Conservation (phyloP, 2,113 vertebrate genomes). For the Oncorhynchus mykiss region DNA sequence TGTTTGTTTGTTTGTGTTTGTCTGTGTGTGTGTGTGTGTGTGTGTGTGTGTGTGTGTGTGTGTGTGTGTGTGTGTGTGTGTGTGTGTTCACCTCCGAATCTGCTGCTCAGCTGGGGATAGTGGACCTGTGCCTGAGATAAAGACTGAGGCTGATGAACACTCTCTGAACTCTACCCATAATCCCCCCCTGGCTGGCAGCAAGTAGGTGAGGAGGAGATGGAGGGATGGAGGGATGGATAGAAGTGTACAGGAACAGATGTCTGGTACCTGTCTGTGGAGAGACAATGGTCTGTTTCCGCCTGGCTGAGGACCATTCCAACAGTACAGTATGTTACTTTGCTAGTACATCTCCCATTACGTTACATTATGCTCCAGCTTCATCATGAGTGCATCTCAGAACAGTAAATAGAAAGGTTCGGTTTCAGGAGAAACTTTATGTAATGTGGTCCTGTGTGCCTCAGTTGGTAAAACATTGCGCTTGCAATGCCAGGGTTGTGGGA, state of each 20-base stretch:
- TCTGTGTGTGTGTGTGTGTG: not conserved
- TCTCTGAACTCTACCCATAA: slow-evolving; percentile 46
- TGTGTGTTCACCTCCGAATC: not conserved
- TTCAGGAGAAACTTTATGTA: not conserved
- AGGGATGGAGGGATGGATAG: not conserved
- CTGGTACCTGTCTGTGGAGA: slow-evolving; percentile 33
- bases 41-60: not conserved
- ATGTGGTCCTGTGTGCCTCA: no score
- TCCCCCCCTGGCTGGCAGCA: slow-evolving; percentile 45
- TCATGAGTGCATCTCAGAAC: slow-evolving; percentile 3
- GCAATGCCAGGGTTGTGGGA: no score
- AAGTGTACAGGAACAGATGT: slow-evolving; percentile 44
- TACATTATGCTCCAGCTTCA: not conserved
- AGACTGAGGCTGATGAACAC: slow-evolving; percentile 35
- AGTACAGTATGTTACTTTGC: slow-evolving; percentile 4
- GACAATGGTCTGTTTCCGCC: not conserved
- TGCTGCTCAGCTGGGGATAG: slow-evolving; percentile 24
- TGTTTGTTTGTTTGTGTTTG: not conserved
- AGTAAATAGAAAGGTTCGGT: not conserved
- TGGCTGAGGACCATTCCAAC: not conserved
- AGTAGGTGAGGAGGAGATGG: slow-evolving; percentile 11
- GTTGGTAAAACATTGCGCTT: no score
- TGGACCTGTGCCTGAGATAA: slow-evolving; percentile 36
- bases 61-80: not conserved
- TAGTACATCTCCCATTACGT: slow-evolving; percentile 28